These are phyloP conservation scores for Tachina grossa DNA, from an alignment of 2,888 invertebrate species.

Conservation along the genomic window DNA sequence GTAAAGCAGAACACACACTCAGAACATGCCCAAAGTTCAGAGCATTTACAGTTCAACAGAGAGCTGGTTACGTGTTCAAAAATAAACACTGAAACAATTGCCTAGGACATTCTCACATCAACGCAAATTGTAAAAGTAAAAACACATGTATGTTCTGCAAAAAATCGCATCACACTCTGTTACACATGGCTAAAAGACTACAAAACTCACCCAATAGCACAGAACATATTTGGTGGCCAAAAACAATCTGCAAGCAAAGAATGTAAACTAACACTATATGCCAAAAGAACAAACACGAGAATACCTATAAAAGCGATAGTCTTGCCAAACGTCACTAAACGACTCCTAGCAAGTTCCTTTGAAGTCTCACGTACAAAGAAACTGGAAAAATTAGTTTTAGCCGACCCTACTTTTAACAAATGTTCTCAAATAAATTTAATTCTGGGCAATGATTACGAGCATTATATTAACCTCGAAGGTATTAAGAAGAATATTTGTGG, in stretches of 20 bases:
- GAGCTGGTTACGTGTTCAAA: constrained; percentile 14
- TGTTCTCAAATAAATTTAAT: neutral
- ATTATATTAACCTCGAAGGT: neutral
- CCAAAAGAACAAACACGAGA: neutral
- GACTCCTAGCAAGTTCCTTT: neutral
- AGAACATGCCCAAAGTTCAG: constrained; percentile 4
- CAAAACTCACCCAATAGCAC: neutral
- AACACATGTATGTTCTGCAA: constrained; percentile 10
- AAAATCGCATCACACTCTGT: neutral
- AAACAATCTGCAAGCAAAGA: constrained; percentile 2
- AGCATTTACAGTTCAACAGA: constrained; percentile 13
- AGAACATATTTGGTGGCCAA: neutral
- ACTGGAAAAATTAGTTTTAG: neutral
- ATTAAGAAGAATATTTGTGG: constrained; percentile 2
- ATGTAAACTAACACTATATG: neutral
- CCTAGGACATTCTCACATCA: neutral
- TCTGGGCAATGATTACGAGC: neutral
- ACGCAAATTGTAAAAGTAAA: constrained; percentile 22
- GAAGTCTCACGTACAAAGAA: neutral
- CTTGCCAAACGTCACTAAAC: constrained; percentile 4
- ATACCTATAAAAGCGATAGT: neutral
- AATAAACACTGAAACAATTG: constrained; percentile 18
- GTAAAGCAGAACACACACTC: neutral
- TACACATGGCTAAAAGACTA: neutral
- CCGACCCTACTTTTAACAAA: neutral